Base-by-base conservation (phyloP, 2,113 vertebrate species). In the Callocephalon fimbriatum region DNA sequence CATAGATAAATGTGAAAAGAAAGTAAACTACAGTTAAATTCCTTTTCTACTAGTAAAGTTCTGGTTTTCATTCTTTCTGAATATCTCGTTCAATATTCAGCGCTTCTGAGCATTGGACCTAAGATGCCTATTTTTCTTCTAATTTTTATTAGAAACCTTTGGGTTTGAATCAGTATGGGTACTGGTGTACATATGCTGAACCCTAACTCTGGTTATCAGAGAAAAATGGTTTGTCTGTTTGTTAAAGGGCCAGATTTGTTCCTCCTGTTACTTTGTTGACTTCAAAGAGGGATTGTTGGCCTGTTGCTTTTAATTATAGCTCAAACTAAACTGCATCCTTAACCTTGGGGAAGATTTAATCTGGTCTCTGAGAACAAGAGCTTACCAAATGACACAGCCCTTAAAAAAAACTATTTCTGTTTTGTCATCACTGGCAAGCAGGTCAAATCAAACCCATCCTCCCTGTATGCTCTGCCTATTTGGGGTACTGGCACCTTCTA, bases 221-320 rank as follows among this genome's bases (percentile, higher is more conserved):
- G 45, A 47, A 92, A 80, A 95, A 66, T 53, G 42, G 29, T 83
- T 95, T 88, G 71, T 84, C 91, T 82, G 1, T 65, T 37, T 81
- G 59, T 65, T 90, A 85, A 63, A 83, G 89, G 81, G 35, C 68
- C 72, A 81, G 51, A 75, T 95, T 96, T 95, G 74, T 95, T 93
- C 87, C 74, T 91, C 68, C 74, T 88, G 89, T 97, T 95, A 86
- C 58, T 95, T 88, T 51, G 66, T 87, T 93, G 72, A 94, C 92
- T 95, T 97, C 82, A 93, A 93, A 96, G 81, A 70, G 62, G 73
- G n/a, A 44, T 32, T 82, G 32, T 88, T 96, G 74, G 83, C 76
- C 66, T 7, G 12, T 31, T 94, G 88, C 90, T 84, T 96, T 94
- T 91, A 96, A 96, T 94, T 95, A 84, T 70, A 63, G 35, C 73